Evolutionary conservation across 2,113 vertebrate genomes (phyloP).

Genomic region (Halcyon malimbica): DNA sequence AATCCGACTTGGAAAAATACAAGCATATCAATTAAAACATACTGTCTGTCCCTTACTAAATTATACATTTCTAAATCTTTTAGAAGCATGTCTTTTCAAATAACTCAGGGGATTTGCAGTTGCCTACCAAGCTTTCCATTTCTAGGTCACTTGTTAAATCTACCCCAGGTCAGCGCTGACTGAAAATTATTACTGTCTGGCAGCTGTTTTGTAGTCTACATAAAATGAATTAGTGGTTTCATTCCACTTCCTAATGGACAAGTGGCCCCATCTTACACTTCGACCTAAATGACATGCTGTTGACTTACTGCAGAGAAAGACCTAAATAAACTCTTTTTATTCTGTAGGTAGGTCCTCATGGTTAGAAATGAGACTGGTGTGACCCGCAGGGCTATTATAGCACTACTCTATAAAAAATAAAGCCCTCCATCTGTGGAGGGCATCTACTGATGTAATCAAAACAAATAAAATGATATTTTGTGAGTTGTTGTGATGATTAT

Average conservation of each 20-base stretch:
- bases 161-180: constrained; percentile 54
- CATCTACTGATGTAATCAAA: not conserved
- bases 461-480: not conserved
- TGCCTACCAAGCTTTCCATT: constrained; percentile 53
- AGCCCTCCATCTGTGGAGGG: not conserved
- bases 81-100: constrained; percentile 40
- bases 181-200: constrained; percentile 60
- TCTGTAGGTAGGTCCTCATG: not conserved
- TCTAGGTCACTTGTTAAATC: constrained; percentile 67
- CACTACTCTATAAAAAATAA: not conserved
- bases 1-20: not conserved
- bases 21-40: constrained; percentile 51
- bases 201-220: constrained; percentile 55
- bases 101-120: constrained; percentile 55
- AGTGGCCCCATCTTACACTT: constrained; percentile 59
- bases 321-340: constrained; percentile 29
- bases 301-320: not conserved
- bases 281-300: constrained; percentile 24
- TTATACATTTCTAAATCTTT: constrained; percentile 54
- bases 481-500: not conserved
- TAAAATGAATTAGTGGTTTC: constrained; percentile 64
- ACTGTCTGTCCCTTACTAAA: constrained; percentile 63
- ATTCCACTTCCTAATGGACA: constrained; percentile 57
- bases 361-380: not conserved
- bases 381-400: not conserved